Base-by-base conservation (phyloP, 2,888 invertebrate species). In the Carcina quercana region DNA sequence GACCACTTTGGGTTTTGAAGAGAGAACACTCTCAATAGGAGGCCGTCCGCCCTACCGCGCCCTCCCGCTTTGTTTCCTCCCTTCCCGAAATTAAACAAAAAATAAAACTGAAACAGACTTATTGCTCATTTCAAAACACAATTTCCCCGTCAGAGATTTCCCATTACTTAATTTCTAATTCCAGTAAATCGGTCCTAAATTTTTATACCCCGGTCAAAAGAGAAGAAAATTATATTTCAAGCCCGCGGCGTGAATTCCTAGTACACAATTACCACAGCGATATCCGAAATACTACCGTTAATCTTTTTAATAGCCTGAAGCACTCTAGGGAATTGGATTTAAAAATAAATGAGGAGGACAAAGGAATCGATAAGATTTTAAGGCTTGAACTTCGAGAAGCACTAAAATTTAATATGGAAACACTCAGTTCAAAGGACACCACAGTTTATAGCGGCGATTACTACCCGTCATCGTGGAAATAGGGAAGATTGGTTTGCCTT, bases 361-460 rank as follows among this genome's bases (percentile, higher is more conserved):
- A 64, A 54, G 50, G 43, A 60, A 67, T 67, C 66, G 55, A 72
- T 71, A 60, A 59, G 53, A 61, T 63, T 67, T 67, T 67, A 59
- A 59, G 56, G 51, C 59, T 61, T 53, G 64, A 73, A 76, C 70
- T 62, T 75, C 65, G 50, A 61, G 45, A 46, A 56, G 62, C 59
- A 71, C 63, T 79, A 74, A 80, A 80, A 74, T 76, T 72, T 80
- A 70, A 80, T 72, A 75, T 60, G 62, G 59, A 40, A 45, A 55
- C 59, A 57, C 55, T 53, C 60, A 61, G 61, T 68, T 71, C 57
- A 53, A 61, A 62, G 63, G 71, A 71, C 71, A 76, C 69, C 74
- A 63, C 72, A 69, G 48, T 80, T 82, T 78, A 82, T 71, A 53
- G 64, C 50, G 38, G 64, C 79, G 74, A 80, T 82, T 76, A 73